Conservation (phyloP, 2,888 invertebrate genomes). For the Macaria liturata region DNA sequence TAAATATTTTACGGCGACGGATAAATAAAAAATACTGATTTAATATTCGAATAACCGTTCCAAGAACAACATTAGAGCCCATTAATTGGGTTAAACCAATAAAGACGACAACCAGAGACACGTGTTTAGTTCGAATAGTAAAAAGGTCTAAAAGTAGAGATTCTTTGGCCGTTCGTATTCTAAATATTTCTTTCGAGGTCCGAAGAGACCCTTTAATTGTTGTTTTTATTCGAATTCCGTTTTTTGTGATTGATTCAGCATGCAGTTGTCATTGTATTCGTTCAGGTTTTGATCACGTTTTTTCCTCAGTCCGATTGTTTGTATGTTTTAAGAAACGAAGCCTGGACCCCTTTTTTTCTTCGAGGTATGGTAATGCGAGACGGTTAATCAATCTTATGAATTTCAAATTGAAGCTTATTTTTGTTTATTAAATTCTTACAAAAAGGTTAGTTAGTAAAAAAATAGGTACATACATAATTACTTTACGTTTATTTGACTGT, state of each 20-base stretch:
- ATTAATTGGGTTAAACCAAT: constrained; percentile 81
- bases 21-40: constrained; percentile 66
- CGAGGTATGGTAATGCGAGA: constrained; percentile 63
- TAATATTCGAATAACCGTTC: constrained; percentile 59
- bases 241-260: constrained; percentile 82
- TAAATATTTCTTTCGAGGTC: constrained; percentile 77
- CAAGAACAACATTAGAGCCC: constrained; percentile 66
- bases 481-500: too few relatives aligned
- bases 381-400: constrained; percentile 72
- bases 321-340: constrained; percentile 75
- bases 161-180: constrained; percentile 58
- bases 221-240: constrained; percentile 81
- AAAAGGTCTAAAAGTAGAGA: constrained; percentile 46
- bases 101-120: constrained; percentile 77
- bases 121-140: constrained; percentile 61
- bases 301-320: constrained; percentile 72
- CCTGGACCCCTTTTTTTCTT: constrained; percentile 52
- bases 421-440: constrained; percentile 41
- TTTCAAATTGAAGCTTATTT: constrained; percentile 53
- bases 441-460: constrained; percentile 9
- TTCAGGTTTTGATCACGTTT: constrained; percentile 76
- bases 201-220: constrained; percentile 75
- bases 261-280: constrained; percentile 82
- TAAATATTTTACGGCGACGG: constrained; percentile 36
- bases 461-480: too few relatives aligned